Evolutionary conservation across 2,797 vertebrate genomes (phyloP).

Genomic region (Lutjanus argentimaculatus): DNA sequence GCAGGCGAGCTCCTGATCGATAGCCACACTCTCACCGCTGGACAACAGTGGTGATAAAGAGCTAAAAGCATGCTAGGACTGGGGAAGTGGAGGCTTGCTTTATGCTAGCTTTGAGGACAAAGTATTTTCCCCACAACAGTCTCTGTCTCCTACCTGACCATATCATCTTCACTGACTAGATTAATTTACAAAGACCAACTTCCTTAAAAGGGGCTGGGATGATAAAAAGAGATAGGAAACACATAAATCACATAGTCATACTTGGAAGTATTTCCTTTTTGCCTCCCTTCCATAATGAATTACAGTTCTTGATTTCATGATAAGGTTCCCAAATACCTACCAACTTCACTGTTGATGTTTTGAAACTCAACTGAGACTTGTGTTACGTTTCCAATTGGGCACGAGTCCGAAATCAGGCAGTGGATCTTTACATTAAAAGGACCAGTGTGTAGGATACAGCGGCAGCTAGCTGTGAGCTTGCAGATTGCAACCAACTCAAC

Average conservation of each 20-base stretch:
- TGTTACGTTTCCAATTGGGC: background rate
- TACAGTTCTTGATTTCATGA: background rate
- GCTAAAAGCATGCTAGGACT: slow-evolving; percentile 67
- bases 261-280: background rate
- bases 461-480: no score
- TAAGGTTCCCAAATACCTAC: no score
- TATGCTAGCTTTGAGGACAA: slow-evolving; percentile 36
- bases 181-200: background rate
- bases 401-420: background rate
- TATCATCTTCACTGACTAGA: background rate
- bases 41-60: slow-evolving; percentile 78
- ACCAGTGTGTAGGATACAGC: no score
- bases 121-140: slow-evolving; percentile 1
- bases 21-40: slow-evolving; percentile 70
- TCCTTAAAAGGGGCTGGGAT: background rate
- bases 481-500: no score
- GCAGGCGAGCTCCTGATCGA: slow-evolving; percentile 74
- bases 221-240: background rate
- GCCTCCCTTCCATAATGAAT: background rate
- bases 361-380: background rate
- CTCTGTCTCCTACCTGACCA: background rate
- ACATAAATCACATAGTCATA: background rate
- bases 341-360: no score
- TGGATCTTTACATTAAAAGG: background rate
- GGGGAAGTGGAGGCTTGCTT: slow-evolving; percentile 43